Percentiles rank a stretch among this genome's conserved stretches.
Conservation (phyloP, 1,140 invertebrate species). For the Drosophila pallidifrons region DNA sequence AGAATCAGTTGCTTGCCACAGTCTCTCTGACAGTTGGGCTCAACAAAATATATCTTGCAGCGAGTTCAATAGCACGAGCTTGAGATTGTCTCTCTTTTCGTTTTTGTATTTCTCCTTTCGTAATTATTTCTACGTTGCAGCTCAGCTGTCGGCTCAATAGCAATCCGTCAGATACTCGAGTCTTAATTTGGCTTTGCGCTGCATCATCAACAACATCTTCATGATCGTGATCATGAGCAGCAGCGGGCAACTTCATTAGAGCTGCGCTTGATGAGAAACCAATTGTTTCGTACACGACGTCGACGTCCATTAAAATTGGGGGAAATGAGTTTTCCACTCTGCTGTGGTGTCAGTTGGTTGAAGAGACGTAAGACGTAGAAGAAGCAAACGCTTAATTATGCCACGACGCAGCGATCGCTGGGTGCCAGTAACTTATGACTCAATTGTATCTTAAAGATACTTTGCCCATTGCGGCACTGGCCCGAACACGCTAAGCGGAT, state of each 20-base stretch:
- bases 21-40: constrained; percentile 19
- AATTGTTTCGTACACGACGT: constrained; percentile 8
- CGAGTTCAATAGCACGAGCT: constrained; percentile 70
- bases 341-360: constrained; percentile 10
- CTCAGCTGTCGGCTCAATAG: constrained; percentile 48
- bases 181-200: constrained; percentile 65
- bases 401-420: not conserved
- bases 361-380: no score
- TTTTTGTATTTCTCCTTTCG: constrained; percentile 17
- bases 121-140: constrained; percentile 43
- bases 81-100: not conserved
- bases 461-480: constrained; percentile 75
- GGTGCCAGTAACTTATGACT: constrained; percentile 43
- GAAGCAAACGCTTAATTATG: constrained; percentile 19
- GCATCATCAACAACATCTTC: constrained; percentile 37
- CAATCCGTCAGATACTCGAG: constrained; percentile 64
- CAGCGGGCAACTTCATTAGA: constrained; percentile 27
- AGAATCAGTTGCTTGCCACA: constrained; percentile 43
- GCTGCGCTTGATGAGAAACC: constrained; percentile 6
- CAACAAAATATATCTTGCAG: constrained; percentile 27
- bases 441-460: constrained; percentile 76
- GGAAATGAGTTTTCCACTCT: constrained; percentile 12
- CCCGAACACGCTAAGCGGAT: constrained; percentile 78
- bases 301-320: constrained; percentile 9
- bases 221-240: constrained; percentile 7